Evolutionary conservation across 2,113 vertebrate species (phyloP), one percentile per base, ranked within the genome.

Genomic region (Sander lucioperca): DNA sequence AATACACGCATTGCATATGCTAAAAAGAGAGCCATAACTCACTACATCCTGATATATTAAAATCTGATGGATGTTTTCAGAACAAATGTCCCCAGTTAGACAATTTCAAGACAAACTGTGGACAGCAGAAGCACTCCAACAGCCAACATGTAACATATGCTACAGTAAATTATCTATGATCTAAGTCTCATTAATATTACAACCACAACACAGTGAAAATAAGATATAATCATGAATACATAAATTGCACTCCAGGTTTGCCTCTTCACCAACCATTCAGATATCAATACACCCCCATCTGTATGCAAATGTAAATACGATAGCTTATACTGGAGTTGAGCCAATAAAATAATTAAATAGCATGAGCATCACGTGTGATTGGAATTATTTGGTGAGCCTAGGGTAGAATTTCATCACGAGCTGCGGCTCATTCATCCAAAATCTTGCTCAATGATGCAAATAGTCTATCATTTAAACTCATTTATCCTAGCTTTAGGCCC

Each of bases 391-490:
- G 10, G 54, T 3, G 30, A 81, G 88, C 84, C 88, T 59, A 50
- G 70, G 86, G 86, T 86, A 63, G 77, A 74, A 79, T 86, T 89
- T 75, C 83, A 83, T 84, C 86, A 80, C 23, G 33, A 78, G 88
- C 80, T 5, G 13, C 4, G 54, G 69, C 77, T 75, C 84, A 89
- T 91, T 91, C 88, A 93, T 85, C 84, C 80, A 86, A 87, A 90
- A 88, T 92, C 77, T 51, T 90, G 91, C 84, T 92, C 90, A 91
- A 67, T 88, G 82, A 94, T 89, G 91, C 90, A 91, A 92, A 92
- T 88, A 85, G 90, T 85, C 83, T 58, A 84, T 91, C 89, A 92
- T 93, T 94, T 89, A 89, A 91, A 93, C 83, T 92, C 79, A 92
- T 94, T 94, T 91, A 90, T 92, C 85, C 79, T 83, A 61, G 90